Conservation (phyloP, 1,140 invertebrate genomes). For the Formica selysi region DNA sequence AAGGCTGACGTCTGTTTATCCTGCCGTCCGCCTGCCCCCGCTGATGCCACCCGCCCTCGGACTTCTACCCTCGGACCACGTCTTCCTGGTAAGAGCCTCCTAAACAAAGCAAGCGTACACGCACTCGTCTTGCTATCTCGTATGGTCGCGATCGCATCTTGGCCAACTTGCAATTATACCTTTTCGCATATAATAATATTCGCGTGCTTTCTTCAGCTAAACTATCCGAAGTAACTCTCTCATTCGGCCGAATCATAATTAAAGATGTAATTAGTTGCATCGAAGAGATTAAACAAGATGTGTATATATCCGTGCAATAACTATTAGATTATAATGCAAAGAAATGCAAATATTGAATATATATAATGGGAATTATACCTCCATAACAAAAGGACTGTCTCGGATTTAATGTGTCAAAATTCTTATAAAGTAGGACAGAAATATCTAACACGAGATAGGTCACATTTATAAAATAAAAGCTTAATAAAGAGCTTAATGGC, state of each 20-base stretch:
- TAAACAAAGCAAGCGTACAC: slow-evolving; percentile 43
- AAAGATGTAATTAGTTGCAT: background rate
- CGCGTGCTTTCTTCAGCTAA: background rate
- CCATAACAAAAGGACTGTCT: background rate
- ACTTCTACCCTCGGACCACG: slow-evolving; percentile 86
- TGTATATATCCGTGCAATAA: background rate
- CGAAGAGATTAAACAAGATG: background rate
- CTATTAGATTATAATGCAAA: background rate
- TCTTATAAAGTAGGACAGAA: background rate
- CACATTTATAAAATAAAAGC: background rate
- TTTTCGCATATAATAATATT: background rate
- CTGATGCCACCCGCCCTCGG: slow-evolving; percentile 86
- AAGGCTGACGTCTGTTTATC: slow-evolving; percentile 84
- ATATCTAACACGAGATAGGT: slow-evolving; percentile 14
- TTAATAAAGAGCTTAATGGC: background rate
- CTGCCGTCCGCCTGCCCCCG: slow-evolving; percentile 85
- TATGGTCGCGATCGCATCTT: background rate
- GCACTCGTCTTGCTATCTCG: slow-evolving; percentile 21
- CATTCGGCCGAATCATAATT: background rate
- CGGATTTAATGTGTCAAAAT: background rate
- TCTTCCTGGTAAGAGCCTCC: slow-evolving; percentile 86
- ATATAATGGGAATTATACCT: background rate
- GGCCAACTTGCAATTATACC: slow-evolving; percentile 2
- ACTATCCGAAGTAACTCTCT: background rate
- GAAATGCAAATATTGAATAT: background rate